A percentile compares a stretch with the other conserved stretches of the same genome.
phyloP scores from a whole-genome alignment of 2,888 invertebrate genomes.

The Clitarchus hookeri region DNA sequence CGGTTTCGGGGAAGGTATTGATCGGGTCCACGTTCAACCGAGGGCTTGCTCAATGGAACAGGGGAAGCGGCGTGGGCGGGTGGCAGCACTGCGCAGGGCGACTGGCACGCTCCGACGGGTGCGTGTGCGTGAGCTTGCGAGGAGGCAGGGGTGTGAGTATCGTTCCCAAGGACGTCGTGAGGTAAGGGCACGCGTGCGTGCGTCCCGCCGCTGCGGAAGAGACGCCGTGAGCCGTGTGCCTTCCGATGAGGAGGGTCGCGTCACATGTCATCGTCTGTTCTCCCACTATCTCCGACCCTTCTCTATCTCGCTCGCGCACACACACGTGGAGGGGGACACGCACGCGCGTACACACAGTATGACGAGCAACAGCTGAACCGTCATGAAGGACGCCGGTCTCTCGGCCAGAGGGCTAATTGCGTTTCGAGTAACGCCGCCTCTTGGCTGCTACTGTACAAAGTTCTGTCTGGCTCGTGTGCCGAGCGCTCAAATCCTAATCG shows the following conservation, averaged over 20 bases:
- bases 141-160: neutral
- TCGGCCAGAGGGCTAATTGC: too few species aligned
- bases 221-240: too few species aligned
- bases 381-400: too few species aligned
- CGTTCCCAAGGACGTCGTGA: neutral
- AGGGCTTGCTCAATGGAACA: constrained; percentile 35
- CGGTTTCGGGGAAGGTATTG: constrained; percentile 28
- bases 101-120: neutral
- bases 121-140: neutral
- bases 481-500: too few species aligned
- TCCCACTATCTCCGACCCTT: constrained; percentile 27
- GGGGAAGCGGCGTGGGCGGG: constrained; percentile 35
- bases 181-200: neutral
- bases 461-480: too few species aligned
- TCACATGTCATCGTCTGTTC: constrained; percentile 35
- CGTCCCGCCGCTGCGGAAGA: neutral
- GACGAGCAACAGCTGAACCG: neutral
- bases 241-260: constrained; percentile 29
- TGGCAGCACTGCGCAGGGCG: constrained; percentile 16
- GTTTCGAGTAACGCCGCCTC: too few species aligned
- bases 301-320: neutral
- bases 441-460: too few species aligned
- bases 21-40: constrained; percentile 1
- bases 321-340: neutral
- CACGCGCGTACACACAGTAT: neutral